A percentile compares a stretch with the other conserved stretches of the same genome.
Conservation (phyloP, 1,140 invertebrate species). For the Cydia splendana region DNA sequence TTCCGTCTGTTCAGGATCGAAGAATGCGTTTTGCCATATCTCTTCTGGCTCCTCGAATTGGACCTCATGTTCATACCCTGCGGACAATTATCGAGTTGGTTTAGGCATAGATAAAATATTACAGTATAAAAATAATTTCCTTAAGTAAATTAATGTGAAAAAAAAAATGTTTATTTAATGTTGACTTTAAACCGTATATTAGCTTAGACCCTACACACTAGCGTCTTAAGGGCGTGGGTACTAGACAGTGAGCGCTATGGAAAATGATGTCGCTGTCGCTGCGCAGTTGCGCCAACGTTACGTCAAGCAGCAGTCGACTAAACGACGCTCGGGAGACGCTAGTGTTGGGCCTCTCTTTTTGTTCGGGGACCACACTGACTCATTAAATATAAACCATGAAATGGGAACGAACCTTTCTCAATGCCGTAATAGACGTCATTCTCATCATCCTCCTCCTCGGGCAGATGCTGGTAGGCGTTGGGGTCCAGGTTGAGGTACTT, state of each 20-base stretch:
- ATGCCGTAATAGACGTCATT: constrained; percentile 74
- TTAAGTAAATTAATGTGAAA: neutral
- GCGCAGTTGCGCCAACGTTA: no score
- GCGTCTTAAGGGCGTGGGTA: no score
- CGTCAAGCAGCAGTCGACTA: no score
- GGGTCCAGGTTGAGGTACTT: constrained; percentile 74
- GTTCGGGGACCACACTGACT: no score
- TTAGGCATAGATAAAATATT: neutral
- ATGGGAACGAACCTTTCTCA: constrained; percentile 67
- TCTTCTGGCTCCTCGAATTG: constrained; percentile 67
- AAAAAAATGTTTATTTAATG: no score
- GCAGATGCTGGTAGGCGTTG: constrained; percentile 61
- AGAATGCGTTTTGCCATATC: constrained; percentile 49
- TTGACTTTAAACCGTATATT: no score
- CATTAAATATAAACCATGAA: no score
- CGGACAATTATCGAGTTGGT: constrained; percentile 25
- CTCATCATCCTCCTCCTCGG: constrained; percentile 69
- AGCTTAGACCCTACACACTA: no score
- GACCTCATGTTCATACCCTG: constrained; percentile 76
- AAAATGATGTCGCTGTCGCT: no score
- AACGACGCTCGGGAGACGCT: no score
- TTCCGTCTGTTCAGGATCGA: constrained; percentile 45
- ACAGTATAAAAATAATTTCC: constrained; percentile 24
- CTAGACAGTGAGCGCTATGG: no score
- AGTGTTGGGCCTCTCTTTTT: no score